Base-by-base conservation (phyloP, 35 echinoderm and acorn worm genomes). In the Strongylocentrotus purpuratus region DNA sequence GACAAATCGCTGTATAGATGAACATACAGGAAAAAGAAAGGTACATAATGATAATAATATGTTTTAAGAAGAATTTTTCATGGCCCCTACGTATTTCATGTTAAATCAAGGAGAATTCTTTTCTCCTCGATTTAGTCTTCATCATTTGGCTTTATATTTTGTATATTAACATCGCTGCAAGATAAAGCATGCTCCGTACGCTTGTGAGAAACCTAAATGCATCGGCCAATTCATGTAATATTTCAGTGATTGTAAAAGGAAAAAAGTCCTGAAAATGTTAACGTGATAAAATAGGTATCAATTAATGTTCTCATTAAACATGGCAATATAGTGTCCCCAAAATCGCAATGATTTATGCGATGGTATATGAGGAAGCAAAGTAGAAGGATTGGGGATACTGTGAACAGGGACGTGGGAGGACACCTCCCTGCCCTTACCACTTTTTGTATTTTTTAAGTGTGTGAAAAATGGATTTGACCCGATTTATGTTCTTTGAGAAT, bases 1-100 rank as follows among this genome's bases (percentile, higher is more conserved):
- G 31, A 46, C 96, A 97, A 28, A 95, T 95, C 7, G 96, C 96
- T 97, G 94, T 18, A 86, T 46, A 92, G 93, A 96, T 92, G 31
- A 46, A 59, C 94, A 32, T 93, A 58, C 10, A 95, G 0, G 25
- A 95, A 91, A n/a, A 41, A 46, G 22, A 89, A 92, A 33, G 32
- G 2, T 9, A 46, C 45, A 46, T 47, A 45, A 25, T 35, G 15
- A 89, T 22, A 3, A 25, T 93, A 28, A 50, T 8, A 14, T 59
- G n/a, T 93, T 92, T 48, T n/a, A 20, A 71, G 7, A 71, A 20
- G 5, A 71, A 28, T 71, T 0, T 20, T 71, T 25, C 61, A 71
- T 28, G 17, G 25, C 17, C 25, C 65, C 7, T 8, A 28, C 4
- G 7, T n/a, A 78, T 78, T 78, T 8, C 2, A 78, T 5, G 20